Percentiles rank a stretch among this genome's conserved stretches.
These are phyloP conservation scores for Hedychridium roseum DNA, from an alignment of 2,888 invertebrate species.

Conservation along the genomic window DNA sequence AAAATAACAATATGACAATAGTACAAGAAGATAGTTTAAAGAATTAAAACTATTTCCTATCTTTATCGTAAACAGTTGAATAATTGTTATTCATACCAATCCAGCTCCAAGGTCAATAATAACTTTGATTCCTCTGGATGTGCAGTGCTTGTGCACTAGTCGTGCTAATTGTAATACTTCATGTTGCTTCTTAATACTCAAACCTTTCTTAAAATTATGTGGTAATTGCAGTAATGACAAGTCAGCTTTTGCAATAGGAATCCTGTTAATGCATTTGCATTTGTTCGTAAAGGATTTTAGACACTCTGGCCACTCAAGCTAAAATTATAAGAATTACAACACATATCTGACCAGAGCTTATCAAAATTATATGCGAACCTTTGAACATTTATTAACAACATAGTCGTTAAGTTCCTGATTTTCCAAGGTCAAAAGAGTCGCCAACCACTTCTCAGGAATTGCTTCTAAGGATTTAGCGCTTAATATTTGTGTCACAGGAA, in stretches of 20 bases:
- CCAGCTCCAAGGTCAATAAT: constrained; percentile 81
- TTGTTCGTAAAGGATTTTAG: constrained; percentile 61
- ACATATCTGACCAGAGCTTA: neutral
- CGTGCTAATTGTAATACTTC: constrained; percentile 73
- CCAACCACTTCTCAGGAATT: constrained; percentile 68
- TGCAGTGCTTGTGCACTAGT: constrained; percentile 67
- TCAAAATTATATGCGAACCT: constrained; percentile 34
- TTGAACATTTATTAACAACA: constrained; percentile 40
- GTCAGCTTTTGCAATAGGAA: constrained; percentile 40
- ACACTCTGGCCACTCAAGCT: constrained; percentile 57
- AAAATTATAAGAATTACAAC: constrained; percentile 3
- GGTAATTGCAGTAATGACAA: constrained; percentile 39
- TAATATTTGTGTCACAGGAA: constrained; percentile 73
- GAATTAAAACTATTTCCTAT: constrained; percentile 2
- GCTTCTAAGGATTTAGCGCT: constrained; percentile 66
- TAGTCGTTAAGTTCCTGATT: constrained; percentile 66
- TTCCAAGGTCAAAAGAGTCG: constrained; percentile 60
- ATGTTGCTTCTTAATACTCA: constrained; percentile 74
- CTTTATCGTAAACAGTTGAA: constrained; percentile 6
- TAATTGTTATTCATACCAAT: constrained; percentile 67
- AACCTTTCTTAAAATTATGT: constrained; percentile 52
- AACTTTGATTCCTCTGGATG: constrained; percentile 63
- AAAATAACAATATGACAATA: constrained; percentile 23
- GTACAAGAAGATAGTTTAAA: neutral
- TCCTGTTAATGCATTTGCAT: constrained; percentile 45